Base-by-base conservation (phyloP, 2,797 vertebrate species). In the Gymnopithys bicolor region DNA sequence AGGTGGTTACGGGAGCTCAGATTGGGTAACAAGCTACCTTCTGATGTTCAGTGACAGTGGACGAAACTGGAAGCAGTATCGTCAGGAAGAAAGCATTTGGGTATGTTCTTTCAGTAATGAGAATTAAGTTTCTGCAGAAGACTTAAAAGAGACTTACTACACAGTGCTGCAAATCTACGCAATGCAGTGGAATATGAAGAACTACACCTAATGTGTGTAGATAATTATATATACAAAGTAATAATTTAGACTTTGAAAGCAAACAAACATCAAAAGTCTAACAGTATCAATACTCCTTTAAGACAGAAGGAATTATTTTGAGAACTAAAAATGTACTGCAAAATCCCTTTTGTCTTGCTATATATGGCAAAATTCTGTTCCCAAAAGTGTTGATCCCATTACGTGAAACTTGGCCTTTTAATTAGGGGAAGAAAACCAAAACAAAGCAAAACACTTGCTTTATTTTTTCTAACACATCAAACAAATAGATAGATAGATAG, bases 1-100 rank as follows among this genome's bases (percentile, higher is more conserved):
- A 94, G 98, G 98, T 58, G 98, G 98, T 55, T 99, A 99, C 1
- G 98, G 98, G 58, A 99, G 98, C 90, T 98, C 98, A 6, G 98
- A 99, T 14, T 99, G 98, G 98, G 98, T 99, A 74, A 98, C 98
- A 80, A 98, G 97, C 89, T 99, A 99, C 90, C 94, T 98, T 71
- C 97, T 99, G 81, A 98, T 99, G 98, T 98, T 98, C 94, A 98
- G 98, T 23, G 98, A 99, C 51, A 98, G 98, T 13, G 98, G 98
- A 35, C 97, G 96, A 82, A 99, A 99, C 93, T 99, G 98, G 98
- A 98, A 98, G 43, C 98, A 98, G 6, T 98, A 98, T 90, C 97
- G 97, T 25, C 98, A 98, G 78, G 98, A 99, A 66, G 98, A 98
- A 97, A 98, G 98, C 95, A 98, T 98, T 93, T 98, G 98, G 98